phyloP scores from a whole-genome alignment of 2,797 vertebrate species.

The Emydoidea blandingii region DNA sequence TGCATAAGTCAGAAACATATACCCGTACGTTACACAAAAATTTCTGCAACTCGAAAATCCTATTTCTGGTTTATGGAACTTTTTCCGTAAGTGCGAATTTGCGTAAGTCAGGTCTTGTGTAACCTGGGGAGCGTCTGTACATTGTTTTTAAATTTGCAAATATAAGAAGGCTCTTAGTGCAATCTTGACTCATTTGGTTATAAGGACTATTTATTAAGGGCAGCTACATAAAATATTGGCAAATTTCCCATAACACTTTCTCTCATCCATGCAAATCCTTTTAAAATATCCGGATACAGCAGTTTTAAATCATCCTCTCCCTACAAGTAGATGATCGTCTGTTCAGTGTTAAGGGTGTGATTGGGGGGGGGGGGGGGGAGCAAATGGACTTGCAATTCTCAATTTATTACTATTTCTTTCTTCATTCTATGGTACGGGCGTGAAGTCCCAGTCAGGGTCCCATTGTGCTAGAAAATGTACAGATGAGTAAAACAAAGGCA shows the following conservation, averaged over 20 bases:
- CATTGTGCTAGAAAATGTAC: not conserved
- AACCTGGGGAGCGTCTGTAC: not conserved
- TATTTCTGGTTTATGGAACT: too few relatives aligned
- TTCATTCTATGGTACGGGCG: fast-evolving
- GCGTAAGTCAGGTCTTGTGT: too few relatives aligned
- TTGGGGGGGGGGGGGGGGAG: not conserved
- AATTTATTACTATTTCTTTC: fast-evolving
- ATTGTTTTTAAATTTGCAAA: not conserved
- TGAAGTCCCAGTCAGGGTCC: not conserved
- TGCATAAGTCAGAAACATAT: too few relatives aligned
- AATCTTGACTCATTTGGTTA: not conserved
- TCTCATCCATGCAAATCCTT: constrained; percentile 22
- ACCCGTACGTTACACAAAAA: too few relatives aligned
- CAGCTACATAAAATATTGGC: not conserved
- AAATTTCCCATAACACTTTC: not conserved
- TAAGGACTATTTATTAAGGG: not conserved
- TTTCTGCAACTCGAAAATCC: too few relatives aligned
- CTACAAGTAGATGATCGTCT: not conserved
- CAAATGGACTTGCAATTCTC: not conserved
- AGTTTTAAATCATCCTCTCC: not conserved
- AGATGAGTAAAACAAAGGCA: not conserved
- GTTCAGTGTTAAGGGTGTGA: not conserved
- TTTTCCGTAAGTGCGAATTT: too few relatives aligned
- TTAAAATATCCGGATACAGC: not conserved
- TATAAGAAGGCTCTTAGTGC: constrained; percentile 8